A percentile compares a stretch with the other conserved stretches of the same genome.
Evolutionary conservation across 1,140 invertebrate genomes (phyloP).

Genomic region (Sinonovacula constricta): DNA sequence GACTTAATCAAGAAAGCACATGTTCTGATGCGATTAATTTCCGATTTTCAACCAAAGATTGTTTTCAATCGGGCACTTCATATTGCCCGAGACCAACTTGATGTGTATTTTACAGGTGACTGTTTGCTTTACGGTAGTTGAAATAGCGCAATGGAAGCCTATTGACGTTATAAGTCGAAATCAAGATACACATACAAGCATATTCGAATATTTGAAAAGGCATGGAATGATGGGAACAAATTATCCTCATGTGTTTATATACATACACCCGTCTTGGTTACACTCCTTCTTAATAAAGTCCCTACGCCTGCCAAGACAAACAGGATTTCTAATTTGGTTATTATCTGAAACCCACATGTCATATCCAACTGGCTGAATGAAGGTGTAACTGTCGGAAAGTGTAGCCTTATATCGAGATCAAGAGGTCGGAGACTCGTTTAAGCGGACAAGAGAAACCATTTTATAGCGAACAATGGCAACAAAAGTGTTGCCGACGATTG

Average conservation of each 20-base stretch:
- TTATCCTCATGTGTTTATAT: constrained; percentile 26
- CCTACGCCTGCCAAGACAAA: too few species aligned
- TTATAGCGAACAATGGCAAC: too few species aligned
- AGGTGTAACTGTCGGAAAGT: too few species aligned
- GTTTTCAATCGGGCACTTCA: not conserved
- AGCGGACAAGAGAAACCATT: too few species aligned
- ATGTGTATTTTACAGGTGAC: not conserved
- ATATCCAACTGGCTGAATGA: too few species aligned
- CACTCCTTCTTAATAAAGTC: too few species aligned
- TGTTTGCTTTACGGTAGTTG: not conserved
- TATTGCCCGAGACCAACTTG: not conserved
- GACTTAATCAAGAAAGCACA: not conserved
- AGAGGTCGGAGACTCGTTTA: too few species aligned
- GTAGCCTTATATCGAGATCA: too few species aligned
- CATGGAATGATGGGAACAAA: constrained; percentile 23
- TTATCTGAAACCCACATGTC: too few species aligned
- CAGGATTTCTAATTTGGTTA: too few species aligned
- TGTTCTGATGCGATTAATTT: not conserved
- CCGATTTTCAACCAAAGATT: not conserved
- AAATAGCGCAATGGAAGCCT: not conserved
- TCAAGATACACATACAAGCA: not conserved
- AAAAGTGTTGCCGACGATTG: too few species aligned
- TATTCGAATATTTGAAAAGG: not conserved
- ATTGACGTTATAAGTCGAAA: not conserved
- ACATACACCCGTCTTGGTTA: too few species aligned